Conservation (phyloP, 92 coral and sea anemone species). For the Anthopleura xanthogrammica region DNA sequence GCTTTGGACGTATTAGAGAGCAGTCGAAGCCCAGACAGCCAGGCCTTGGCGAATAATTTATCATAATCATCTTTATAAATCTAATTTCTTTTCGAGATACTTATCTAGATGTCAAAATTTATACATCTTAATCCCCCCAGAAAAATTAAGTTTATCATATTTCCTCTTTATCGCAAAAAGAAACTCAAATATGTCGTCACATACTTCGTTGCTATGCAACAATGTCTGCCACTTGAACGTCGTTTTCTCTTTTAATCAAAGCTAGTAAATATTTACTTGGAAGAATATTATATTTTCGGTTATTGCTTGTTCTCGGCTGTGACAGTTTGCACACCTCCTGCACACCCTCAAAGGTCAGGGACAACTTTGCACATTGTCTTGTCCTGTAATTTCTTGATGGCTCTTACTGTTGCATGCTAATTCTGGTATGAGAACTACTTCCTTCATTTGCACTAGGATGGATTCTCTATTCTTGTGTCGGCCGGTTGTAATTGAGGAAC, state of each 20-base stretch:
- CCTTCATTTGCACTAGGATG: background rate
- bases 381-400: background rate
- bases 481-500: too few species aligned
- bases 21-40: background rate
- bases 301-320: background rate
- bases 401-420: background rate
- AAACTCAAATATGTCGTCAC: background rate
- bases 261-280: background rate
- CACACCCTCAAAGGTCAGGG: conserved; percentile 7
- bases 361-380: background rate
- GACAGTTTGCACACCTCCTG: conserved; percentile 8
- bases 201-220: conserved; percentile 1
- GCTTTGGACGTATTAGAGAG: background rate
- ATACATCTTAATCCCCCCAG: background rate
- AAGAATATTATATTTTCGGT: background rate
- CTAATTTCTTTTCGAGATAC: background rate
- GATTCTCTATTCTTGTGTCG: too few species aligned
- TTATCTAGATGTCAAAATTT: background rate
- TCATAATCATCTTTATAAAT: background rate
- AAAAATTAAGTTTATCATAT: background rate
- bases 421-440: background rate
- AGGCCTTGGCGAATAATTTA: background rate
- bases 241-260: background rate
- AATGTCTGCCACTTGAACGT: background rate
- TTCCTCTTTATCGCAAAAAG: background rate